phyloP scores from a whole-genome alignment of 2,113 vertebrate species.

The Stercorarius parasiticus region DNA sequence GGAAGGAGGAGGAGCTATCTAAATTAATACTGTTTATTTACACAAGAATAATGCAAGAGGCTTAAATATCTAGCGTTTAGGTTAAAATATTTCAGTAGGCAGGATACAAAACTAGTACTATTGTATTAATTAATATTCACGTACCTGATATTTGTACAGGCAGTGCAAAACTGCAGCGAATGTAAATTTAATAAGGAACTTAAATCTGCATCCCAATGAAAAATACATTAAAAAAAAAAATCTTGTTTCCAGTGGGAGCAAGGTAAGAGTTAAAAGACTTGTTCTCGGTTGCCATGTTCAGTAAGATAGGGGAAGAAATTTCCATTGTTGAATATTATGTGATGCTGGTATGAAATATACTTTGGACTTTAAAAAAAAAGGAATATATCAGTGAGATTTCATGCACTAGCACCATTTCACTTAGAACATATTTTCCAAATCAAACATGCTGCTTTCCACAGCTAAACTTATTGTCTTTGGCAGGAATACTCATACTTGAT shows the following conservation, averaged over 20 bases:
- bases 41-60: neutral
- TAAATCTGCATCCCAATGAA: neutral
- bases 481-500: slow-evolving; percentile 94
- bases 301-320: neutral
- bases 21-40: neutral
- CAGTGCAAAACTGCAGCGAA: neutral
- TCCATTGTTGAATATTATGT: neutral
- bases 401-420: neutral
- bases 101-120: neutral
- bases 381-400: neutral
- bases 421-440: neutral
- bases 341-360: neutral
- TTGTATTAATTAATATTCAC: neutral
- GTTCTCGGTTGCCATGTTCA: neutral
- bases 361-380: neutral
- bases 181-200: neutral
- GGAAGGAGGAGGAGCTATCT: neutral
- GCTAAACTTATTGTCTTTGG: slow-evolving; percentile 3
- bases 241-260: neutral
- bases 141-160: neutral
- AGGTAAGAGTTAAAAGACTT: neutral
- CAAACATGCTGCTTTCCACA: neutral
- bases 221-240: neutral
- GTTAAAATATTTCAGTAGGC: neutral
- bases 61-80: neutral